Base-by-base conservation (phyloP, 1,140 invertebrate species). In the Nasonia longicornis region DNA sequence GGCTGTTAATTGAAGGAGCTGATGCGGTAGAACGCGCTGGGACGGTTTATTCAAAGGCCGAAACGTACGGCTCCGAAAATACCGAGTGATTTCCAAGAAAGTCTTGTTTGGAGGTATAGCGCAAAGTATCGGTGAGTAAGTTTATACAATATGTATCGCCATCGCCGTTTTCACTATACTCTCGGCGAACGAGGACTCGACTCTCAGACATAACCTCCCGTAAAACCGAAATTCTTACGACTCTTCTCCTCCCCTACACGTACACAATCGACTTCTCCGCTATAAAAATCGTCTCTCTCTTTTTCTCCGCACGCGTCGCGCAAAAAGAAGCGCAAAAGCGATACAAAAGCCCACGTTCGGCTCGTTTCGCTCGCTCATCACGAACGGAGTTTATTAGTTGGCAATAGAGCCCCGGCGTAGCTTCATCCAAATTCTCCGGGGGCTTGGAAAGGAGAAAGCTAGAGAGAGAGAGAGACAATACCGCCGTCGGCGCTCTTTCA, bases 351-450 rank as follows among this genome's bases (percentile, higher is more conserved):
- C 52, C 52, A 58, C 52, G 69, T 10, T 35, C 31, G 69, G 48
- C 35, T 71, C 77, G 48, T 79, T 72, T 45, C 69, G 70, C 45
- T 79, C 77, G 31, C 77, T 72, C 70, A 79, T 79, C 77, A 79
- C 77, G 77, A 72, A 72, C 70, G 31, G 29, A 35, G 77, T 79
- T 79, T 79, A 79, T 79, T 79, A 79, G 77, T 79, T 79, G 77
- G 77, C 77, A 79, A 79, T 79, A 79, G 77, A 72, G 45, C 31
- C 22, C 38, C 35, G 16, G 12, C 58, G 42, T n/a, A 58, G 64
- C 22, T 74, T 29, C 58, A 66, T 38, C 10, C 35, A 64, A 73
- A 74, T 67, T 52, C 77, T 58, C 45, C 26, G 42, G 69, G 67
- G 38, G n/a, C 26, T 16, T 38, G 12, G 22, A 63, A 69, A 45